Conservation (phyloP, 2,797 vertebrate species). For the Valencia hispanica region DNA sequence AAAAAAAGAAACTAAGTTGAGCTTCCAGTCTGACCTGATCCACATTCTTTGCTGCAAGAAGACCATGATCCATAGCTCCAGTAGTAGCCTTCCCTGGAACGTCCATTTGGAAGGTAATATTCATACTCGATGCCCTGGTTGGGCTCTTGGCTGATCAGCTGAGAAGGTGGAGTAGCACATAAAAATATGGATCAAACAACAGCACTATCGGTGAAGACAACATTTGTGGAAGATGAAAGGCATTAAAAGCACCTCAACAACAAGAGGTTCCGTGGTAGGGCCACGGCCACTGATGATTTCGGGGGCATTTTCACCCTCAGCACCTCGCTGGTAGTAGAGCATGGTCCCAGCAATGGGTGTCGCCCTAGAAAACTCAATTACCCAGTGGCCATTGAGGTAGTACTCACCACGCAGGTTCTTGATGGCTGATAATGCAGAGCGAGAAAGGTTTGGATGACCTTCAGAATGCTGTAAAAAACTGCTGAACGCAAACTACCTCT, state of each 20-base stretch:
- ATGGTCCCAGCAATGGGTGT: constrained; percentile 86
- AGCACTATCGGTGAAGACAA: neutral
- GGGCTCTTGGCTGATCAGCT: constrained; percentile 94
- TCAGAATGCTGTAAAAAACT: fast-evolving
- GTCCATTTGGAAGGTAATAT: constrained; percentile 85
- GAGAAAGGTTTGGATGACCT: neutral
- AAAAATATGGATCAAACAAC: neutral
- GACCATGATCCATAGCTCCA: constrained; percentile 95
- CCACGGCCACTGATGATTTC: constrained; percentile 89
- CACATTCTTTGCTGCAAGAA: constrained; percentile 89
- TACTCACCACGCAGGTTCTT: constrained; percentile 91
- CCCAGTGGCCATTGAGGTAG: constrained; percentile 97
- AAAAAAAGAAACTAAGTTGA: neutral
- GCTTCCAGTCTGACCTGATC: constrained; percentile 84
- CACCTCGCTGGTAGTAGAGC: constrained; percentile 90
- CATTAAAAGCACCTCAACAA: constrained; percentile 87
- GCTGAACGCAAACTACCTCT: neutral
- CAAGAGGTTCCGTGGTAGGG: constrained; percentile 92
- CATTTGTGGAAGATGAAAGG: neutral
- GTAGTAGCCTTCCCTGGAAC: constrained; percentile 79
- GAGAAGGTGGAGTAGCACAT: constrained; percentile 16
- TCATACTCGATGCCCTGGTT: constrained; percentile 91
- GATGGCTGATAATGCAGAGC: constrained; percentile 80
- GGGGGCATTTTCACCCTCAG: constrained; percentile 85
- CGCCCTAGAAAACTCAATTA: constrained; percentile 85